These are phyloP conservation scores for Micromussa lordhowensis DNA, from an alignment of 92 coral and sea anemone genomes.

Conservation along the genomic window DNA sequence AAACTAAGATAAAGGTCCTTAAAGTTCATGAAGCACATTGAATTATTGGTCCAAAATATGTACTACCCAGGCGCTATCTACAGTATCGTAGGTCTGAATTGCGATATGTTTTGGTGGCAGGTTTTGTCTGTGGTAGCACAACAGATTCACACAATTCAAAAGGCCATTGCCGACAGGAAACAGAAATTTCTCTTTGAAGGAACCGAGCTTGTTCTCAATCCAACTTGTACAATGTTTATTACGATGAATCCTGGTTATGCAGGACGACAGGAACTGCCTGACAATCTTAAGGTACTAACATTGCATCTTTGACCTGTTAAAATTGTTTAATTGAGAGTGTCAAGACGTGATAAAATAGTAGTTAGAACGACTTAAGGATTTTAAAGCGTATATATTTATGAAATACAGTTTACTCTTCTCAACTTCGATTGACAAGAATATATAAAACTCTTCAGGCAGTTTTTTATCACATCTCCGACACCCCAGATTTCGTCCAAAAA, in stretches of 20 bases:
- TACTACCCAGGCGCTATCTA: not conserved
- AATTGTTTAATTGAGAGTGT: no score
- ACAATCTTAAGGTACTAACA: slow-evolving; percentile 90
- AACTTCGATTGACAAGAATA: no score
- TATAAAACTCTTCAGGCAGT: no score
- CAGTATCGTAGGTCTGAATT: not conserved
- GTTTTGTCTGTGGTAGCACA: slow-evolving; percentile 98
- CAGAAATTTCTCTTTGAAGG: slow-evolving; percentile 94
- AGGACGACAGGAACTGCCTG: slow-evolving; percentile 96
- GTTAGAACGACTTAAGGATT: not conserved
- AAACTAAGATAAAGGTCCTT: not conserved
- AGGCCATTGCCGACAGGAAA: slow-evolving; percentile 91
- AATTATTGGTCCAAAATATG: not conserved
- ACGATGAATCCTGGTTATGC: slow-evolving; percentile 99
- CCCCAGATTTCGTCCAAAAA: no score
- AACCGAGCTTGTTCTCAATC: slow-evolving; percentile 94
- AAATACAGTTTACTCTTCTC: not conserved
- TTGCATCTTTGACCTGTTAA: not conserved
- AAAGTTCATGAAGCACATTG: not conserved
- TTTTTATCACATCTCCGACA: no score
- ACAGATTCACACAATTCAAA: slow-evolving; percentile 97
- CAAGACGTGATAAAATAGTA: not conserved
- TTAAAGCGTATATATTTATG: not conserved
- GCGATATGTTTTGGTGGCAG: slow-evolving; percentile 34
- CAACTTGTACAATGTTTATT: slow-evolving; percentile 98